A percentile compares a stretch with the other conserved stretches of the same genome.
These are phyloP conservation scores for Hypselothyrea guttata DNA, from an alignment of 2,888 invertebrate genomes.

Conservation along the genomic window DNA sequence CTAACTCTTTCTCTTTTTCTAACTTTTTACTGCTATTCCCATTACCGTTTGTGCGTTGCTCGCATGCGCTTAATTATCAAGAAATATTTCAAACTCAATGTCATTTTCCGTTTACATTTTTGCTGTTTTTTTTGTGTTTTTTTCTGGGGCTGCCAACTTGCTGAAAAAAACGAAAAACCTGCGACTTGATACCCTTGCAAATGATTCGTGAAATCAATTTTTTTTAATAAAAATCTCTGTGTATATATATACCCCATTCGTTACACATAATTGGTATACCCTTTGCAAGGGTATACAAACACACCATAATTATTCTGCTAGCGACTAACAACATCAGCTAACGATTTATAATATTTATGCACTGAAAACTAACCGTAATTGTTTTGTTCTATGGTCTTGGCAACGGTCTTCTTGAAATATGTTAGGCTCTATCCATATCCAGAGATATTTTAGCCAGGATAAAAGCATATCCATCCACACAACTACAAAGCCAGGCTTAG, in stretches of 20 bases:
- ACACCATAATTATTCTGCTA: not conserved
- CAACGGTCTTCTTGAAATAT: conserved; percentile 56
- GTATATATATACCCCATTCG: not conserved
- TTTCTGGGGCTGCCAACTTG: conserved; percentile 29
- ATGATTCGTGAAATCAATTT: too few relatives aligned
- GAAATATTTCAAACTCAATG: conserved; percentile 31
- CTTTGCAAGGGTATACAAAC: not conserved
- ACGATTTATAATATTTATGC: conserved; percentile 14
- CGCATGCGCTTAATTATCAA: conserved; percentile 64
- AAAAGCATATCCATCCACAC: not conserved
- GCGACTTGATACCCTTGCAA: too few relatives aligned
- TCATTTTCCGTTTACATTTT: conserved; percentile 18
- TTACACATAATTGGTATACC: not conserved
- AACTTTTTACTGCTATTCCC: conserved; percentile 7
- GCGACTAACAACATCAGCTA: conserved; percentile 15
- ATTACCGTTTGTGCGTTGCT: conserved; percentile 47
- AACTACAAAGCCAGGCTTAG: conserved; percentile 42
- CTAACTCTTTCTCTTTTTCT: too few relatives aligned
- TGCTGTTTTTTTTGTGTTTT: conserved; percentile 26
- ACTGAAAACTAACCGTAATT: conserved; percentile 15
- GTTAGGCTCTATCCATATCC: too few relatives aligned
- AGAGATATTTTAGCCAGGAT: too few relatives aligned
- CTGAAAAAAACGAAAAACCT: conserved; percentile 2
- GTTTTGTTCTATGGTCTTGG: conserved; percentile 35
- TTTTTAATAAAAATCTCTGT: too few relatives aligned